phyloP scores from a whole-genome alignment of 2,888 invertebrate species.

The Monoplex corrugatus region DNA sequence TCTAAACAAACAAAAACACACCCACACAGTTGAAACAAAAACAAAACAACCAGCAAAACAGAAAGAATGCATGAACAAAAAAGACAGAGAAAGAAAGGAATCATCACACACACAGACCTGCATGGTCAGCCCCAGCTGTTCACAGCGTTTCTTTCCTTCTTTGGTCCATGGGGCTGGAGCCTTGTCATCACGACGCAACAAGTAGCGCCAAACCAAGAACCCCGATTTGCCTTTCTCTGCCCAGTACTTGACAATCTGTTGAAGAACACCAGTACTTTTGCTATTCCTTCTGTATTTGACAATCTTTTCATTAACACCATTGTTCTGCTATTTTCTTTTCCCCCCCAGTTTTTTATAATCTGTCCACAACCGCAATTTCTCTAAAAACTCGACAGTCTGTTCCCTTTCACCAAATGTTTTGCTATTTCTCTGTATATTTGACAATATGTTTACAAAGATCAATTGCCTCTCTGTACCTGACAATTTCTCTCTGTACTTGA shows the following conservation, averaged over 20 bases:
- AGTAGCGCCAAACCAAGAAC: constrained; percentile 88
- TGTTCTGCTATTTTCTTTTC: too few relatives aligned
- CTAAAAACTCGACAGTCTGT: too few relatives aligned
- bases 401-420: too few relatives aligned
- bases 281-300: too few relatives aligned
- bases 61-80: neutral
- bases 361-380: too few relatives aligned
- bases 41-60: neutral
- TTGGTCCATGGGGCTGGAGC: constrained; percentile 90
- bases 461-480: too few relatives aligned
- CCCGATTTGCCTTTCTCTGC: constrained; percentile 90
- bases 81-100: neutral
- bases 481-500: too few relatives aligned
- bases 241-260: constrained; percentile 89
- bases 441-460: too few relatives aligned
- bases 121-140: constrained; percentile 82
- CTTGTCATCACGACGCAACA: constrained; percentile 89
- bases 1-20: neutral
- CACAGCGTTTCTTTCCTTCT: constrained; percentile 85
- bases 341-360: too few relatives aligned
- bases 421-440: too few relatives aligned
- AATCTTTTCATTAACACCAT: too few relatives aligned
- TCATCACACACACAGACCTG: constrained; percentile 62
- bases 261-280: neutral
- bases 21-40: neutral